Percentiles rank a stretch among this genome's conserved stretches.
These are phyloP conservation scores for Sebastes taczanowskii DNA, from an alignment of 2,797 vertebrate species.

Conservation along the genomic window DNA sequence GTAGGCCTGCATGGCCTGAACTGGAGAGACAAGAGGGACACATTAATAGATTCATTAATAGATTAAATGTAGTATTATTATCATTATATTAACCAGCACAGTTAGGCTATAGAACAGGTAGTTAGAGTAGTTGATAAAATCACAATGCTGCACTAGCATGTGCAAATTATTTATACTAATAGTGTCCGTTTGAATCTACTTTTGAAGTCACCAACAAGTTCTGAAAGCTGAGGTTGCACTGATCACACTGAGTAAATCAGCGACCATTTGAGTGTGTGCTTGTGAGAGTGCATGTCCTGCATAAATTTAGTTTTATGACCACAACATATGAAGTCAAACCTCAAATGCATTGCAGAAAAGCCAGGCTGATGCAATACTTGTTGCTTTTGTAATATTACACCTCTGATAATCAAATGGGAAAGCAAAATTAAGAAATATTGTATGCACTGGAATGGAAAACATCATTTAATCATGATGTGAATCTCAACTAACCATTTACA, in stretches of 20 bases:
- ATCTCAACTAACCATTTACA: slow-evolving; percentile 56
- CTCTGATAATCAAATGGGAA: slow-evolving; percentile 40
- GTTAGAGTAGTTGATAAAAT: not conserved
- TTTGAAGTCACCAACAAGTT: slow-evolving; percentile 39
- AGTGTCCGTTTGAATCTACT: not conserved
- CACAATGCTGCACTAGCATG: not conserved
- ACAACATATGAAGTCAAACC: slow-evolving; percentile 46
- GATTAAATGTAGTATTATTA: no score
- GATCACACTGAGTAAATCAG: slow-evolving; percentile 49
- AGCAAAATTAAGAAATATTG: slow-evolving; percentile 52
- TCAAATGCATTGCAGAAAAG: slow-evolving; percentile 33
- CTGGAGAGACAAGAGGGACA: slow-evolving; percentile 24
- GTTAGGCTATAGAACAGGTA: not conserved
- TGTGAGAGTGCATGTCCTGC: slow-evolving; percentile 38
- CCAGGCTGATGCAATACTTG: slow-evolving; percentile 36
- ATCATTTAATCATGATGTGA: slow-evolving; percentile 61
- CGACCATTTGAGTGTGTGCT: slow-evolving; percentile 50
- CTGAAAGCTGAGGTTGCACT: slow-evolving; percentile 66
- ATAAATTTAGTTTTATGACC: slow-evolving; percentile 30
- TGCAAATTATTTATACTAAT: not conserved
- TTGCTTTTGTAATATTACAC: slow-evolving; percentile 36
- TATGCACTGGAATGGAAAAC: slow-evolving; percentile 75
- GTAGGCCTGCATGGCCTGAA: slow-evolving; percentile 59
- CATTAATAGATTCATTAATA: not conserved
- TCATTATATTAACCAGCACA: not conserved